Percentiles rank a stretch among this genome's conserved stretches.
Evolutionary conservation across 2,888 invertebrate species (phyloP).

Genomic region (Calameuta idolon): DNA sequence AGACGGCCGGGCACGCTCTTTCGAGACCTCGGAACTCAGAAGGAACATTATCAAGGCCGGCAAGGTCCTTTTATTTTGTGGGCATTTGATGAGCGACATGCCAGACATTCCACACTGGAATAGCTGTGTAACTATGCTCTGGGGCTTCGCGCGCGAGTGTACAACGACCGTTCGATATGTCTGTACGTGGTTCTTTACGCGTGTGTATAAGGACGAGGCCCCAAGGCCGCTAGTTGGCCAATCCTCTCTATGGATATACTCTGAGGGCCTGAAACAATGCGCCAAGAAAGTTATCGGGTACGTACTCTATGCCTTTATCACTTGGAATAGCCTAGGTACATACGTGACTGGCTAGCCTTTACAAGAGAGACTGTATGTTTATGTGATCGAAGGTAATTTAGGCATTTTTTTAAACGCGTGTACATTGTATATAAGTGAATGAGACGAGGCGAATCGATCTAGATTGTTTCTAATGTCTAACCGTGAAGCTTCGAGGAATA

Average conservation of each 20-base stretch:
- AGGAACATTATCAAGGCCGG: slow-evolving; percentile 55
- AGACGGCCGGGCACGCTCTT: slow-evolving; percentile 18
- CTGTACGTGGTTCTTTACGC: slow-evolving; percentile 14
- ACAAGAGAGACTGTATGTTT: background rate
- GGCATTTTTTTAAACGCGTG: background rate
- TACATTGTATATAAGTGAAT: background rate
- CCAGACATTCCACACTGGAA: slow-evolving; percentile 62
- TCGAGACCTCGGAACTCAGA: slow-evolving; percentile 25
- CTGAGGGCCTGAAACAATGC: slow-evolving; percentile 20
- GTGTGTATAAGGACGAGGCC: slow-evolving; percentile 45
- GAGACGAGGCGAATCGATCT: background rate
- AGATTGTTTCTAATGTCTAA: background rate
- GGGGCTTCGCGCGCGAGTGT: slow-evolving; percentile 23
- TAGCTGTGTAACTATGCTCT: slow-evolving; percentile 45
- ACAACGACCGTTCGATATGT: slow-evolving; percentile 12
- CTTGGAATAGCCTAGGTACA: slow-evolving; percentile 4
- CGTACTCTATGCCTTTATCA: slow-evolving; percentile 27
- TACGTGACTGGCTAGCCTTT: background rate
- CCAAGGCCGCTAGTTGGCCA: slow-evolving; percentile 46
- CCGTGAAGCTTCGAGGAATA: background rate
- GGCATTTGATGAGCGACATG: slow-evolving; percentile 65
- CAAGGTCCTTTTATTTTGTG: slow-evolving; percentile 61
- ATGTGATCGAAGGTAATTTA: background rate
- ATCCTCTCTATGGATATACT: slow-evolving; percentile 36
- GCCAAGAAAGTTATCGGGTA: slow-evolving; percentile 26